Base-by-base conservation (phyloP, 2,888 invertebrate species). In the Blastobasis adustella region DNA sequence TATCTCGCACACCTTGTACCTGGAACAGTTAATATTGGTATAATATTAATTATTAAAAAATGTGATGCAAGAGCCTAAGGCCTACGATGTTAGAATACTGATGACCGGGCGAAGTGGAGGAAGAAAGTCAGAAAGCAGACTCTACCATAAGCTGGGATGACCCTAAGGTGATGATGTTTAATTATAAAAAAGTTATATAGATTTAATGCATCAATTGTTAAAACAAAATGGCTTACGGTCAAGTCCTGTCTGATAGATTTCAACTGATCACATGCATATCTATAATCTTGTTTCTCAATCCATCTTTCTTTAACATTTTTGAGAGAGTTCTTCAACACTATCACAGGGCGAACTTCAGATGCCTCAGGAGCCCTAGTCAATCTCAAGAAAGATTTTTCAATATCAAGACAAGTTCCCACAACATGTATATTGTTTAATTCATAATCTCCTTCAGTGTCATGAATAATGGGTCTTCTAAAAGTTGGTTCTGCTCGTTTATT, bases 241-340 rank as follows among this genome's bases (percentile, higher is more conserved):
- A 99, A 91, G 91, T 99, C 99, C 89, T 99, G 99, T 65, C 99
- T 90, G 62, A 99, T 98, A 6, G 98, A 98, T 85, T 99, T 99
- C 53, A 99, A 90, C 85, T 99, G 99, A 90, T 99, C 98, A 89
- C 98, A 99, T 55, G 97, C 95, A 90, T 98, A 99, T 83, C 93
- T 93, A 84, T 99, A 99, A 87, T 99, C 98, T 73, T 94, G 94
- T 69, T 94, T 96, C 53, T 92, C 90, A 60, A 94, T 91, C 98
- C 99, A 99, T 68, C 94, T 93, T 46, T 93, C 91, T 83, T 98
- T 97, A 8, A 99, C 98, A 89, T 96, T 94, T 72, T 92, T 92
- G 69, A 99, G 90, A 46, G 99, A 95, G 74, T 92, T 92, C 66
- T 90, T 90, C 56, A 99, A 91, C 47, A 99, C 93, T 73, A 93